Evolutionary conservation across 2,113 vertebrate species (phyloP).

Genomic region (Petroica traversi): DNA sequence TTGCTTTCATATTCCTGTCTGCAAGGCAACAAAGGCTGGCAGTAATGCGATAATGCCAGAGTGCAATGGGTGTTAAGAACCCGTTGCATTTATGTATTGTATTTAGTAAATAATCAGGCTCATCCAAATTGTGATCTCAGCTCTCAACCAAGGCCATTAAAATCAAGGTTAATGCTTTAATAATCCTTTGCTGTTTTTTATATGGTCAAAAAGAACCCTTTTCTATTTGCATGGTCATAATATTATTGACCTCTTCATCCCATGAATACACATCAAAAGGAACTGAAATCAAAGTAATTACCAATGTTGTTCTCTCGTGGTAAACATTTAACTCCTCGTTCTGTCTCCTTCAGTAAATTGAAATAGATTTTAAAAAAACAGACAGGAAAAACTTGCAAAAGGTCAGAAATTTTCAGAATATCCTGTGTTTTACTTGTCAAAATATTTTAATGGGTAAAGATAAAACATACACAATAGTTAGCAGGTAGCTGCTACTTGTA

Average conservation of each 20-base stretch:
- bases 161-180: slow-evolving; percentile 92
- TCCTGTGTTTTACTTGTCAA: slow-evolving; percentile 17
- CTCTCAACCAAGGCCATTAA: slow-evolving; percentile 88
- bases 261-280: slow-evolving; percentile 81
- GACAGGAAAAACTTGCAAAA: slow-evolving; percentile 55
- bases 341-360: slow-evolving; percentile 61
- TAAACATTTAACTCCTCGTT: slow-evolving; percentile 80
- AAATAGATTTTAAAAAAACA: slow-evolving; percentile 63
- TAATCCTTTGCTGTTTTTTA: slow-evolving; percentile 82
- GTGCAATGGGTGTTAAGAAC: slow-evolving; percentile 91
- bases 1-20: slow-evolving; percentile 94
- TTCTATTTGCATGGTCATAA: slow-evolving; percentile 86
- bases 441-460: slow-evolving; percentile 22
- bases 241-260: slow-evolving; percentile 86
- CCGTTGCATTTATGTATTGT: slow-evolving; percentile 92
- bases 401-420: slow-evolving; percentile 44
- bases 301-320: slow-evolving; percentile 75
- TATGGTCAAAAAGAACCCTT: slow-evolving; percentile 80
- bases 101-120: slow-evolving; percentile 91
- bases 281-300: slow-evolving; percentile 83
- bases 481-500: neutral
- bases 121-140: slow-evolving; percentile 91
- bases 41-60: slow-evolving; percentile 99
- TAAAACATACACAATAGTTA: neutral
- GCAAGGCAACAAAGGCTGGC: slow-evolving; percentile 95